Evolutionary conservation across 2,888 invertebrate genomes (phyloP).

Genomic region (Megaustenia siamemsis): DNA sequence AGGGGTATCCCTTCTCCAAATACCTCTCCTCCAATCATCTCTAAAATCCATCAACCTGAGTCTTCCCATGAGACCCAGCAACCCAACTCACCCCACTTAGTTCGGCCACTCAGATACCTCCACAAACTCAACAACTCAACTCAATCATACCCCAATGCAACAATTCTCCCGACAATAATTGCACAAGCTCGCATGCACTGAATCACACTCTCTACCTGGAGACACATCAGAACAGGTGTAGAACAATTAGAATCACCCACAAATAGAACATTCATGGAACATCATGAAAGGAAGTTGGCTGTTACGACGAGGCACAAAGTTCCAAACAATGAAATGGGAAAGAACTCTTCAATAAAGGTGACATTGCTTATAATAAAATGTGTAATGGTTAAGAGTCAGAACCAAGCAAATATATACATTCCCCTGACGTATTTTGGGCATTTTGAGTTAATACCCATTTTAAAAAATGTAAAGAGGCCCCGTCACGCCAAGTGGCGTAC

Average conservation of each 20-base stretch:
- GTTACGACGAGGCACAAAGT: neutral
- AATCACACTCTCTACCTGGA: conserved; percentile 1
- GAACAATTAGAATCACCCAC: neutral
- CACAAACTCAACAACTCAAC: neutral
- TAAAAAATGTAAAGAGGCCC: too few relatives aligned
- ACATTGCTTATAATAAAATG: neutral
- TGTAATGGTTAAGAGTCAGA: too few relatives aligned
- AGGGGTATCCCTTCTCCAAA: too few relatives aligned
- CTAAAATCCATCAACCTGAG: too few relatives aligned
- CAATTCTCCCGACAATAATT: neutral
- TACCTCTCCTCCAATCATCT: too few relatives aligned
- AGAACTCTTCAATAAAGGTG: neutral
- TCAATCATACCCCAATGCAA: neutral
- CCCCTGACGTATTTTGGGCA: too few relatives aligned
- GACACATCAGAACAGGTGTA: neutral
- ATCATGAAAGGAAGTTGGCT: neutral
- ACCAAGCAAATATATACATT: too few relatives aligned
- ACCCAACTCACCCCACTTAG: too few relatives aligned
- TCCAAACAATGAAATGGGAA: neutral
- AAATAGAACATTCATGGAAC: neutral
- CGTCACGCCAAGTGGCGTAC: too few relatives aligned
- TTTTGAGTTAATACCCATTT: too few relatives aligned
- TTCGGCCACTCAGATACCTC: neutral
- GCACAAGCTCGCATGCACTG: neutral
- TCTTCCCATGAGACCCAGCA: too few relatives aligned